phyloP scores from a whole-genome alignment of 2,113 vertebrate species.

The Tychaedon coryphoeus region DNA sequence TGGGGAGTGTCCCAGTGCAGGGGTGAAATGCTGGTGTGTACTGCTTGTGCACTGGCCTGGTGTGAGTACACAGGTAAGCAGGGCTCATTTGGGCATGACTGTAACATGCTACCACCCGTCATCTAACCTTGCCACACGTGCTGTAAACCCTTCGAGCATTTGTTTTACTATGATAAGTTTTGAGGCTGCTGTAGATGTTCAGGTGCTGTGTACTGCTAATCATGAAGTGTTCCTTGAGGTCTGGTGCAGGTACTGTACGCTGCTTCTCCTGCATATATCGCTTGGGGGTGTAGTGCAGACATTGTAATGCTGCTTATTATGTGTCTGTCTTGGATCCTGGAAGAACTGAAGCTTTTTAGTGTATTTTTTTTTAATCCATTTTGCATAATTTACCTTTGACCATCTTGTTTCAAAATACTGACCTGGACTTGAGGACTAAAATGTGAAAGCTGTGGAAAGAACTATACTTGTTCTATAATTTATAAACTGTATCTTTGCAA shows the following conservation, averaged over 20 bases:
- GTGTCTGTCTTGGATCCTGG: conserved; percentile 41
- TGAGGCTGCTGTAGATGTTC: conserved; percentile 58
- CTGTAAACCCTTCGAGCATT: conserved; percentile 47
- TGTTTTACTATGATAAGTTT: conserved; percentile 1
- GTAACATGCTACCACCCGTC: background rate
- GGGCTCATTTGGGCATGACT: background rate
- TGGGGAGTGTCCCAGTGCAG: background rate
- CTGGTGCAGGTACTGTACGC: conserved; percentile 22
- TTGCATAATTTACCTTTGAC: background rate
- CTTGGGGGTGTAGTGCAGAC: conserved; percentile 41
- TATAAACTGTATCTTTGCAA: conserved; percentile 46
- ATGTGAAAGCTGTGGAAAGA: conserved; percentile 26
- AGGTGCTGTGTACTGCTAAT: conserved; percentile 56
- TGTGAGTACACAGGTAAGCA: background rate
- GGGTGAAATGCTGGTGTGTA: background rate
- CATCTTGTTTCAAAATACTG: conserved; percentile 13
- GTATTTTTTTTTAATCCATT: background rate
- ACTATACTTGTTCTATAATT: conserved; percentile 10
- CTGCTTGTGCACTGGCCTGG: background rate
- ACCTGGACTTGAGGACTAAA: conserved; percentile 19
- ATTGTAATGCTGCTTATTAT: conserved; percentile 34
- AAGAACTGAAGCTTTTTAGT: conserved; percentile 43
- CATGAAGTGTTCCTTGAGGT: conserved; percentile 57
- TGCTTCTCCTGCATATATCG: conserved; percentile 51
- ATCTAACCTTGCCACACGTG: background rate